Conservation (phyloP, 2,113 vertebrate species). For the Atherinomorus stipes region DNA sequence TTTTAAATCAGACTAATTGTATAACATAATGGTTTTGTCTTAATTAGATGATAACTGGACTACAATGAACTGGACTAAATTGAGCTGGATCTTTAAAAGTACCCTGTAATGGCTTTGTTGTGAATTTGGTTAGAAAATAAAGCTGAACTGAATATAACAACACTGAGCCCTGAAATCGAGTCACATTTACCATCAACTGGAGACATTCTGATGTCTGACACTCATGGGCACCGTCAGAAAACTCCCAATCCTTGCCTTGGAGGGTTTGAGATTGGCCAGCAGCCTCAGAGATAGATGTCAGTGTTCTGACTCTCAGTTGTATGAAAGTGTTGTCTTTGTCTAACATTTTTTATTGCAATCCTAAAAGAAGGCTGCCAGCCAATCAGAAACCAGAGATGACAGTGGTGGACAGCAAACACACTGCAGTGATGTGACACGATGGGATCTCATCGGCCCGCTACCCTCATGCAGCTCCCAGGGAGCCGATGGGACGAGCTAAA, state of each 20-base stretch:
- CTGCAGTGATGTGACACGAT: conserved; percentile 23
- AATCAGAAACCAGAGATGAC: neutral
- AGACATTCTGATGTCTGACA: too few species aligned
- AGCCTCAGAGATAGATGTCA: neutral
- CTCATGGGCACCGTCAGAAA: neutral
- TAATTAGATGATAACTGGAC: too few species aligned
- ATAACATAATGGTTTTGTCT: too few species aligned
- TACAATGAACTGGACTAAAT: too few species aligned
- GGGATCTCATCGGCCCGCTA: conserved; percentile 26
- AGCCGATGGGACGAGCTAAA: conserved; percentile 31
- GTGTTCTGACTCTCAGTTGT: neutral
- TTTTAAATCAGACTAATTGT: too few species aligned
- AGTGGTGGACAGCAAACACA: conserved; percentile 4
- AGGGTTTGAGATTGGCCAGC: neutral
- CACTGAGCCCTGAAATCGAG: too few species aligned
- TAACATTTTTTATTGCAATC: neutral
- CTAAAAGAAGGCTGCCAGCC: neutral
- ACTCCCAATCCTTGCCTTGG: neutral
- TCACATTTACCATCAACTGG: too few species aligned
- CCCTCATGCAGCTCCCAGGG: conserved; percentile 39
- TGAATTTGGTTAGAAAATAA: too few species aligned
- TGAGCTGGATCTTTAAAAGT: too few species aligned
- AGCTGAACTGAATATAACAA: too few species aligned
- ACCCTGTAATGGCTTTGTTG: too few species aligned
- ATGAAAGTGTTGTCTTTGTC: too few species aligned